Conservation (phyloP, 1,140 invertebrate species). For the Papilio xuthus region DNA sequence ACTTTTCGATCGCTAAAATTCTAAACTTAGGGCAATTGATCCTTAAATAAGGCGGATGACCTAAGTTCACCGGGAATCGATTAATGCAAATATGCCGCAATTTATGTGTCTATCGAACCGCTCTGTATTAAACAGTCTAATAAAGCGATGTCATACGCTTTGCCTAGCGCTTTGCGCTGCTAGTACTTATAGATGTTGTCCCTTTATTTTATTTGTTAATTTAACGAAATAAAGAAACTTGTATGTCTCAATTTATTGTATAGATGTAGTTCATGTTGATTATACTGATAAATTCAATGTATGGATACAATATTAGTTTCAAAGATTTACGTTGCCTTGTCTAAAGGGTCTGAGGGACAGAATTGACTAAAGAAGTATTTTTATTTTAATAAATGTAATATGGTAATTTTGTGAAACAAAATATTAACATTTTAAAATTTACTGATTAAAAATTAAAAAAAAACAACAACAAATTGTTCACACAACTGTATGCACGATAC, state of each 20-base stretch:
- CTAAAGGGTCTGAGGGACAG: neutral
- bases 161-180: neutral
- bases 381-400: neutral
- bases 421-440: slow-evolving; percentile 3
- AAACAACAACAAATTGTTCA: neutral
- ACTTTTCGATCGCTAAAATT: slow-evolving; percentile 14
- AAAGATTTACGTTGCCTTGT: too few species aligned
- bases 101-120: slow-evolving; percentile 10
- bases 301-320: too few species aligned
- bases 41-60: slow-evolving; percentile 14
- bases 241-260: too few species aligned
- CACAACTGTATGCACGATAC: neutral
- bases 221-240: neutral
- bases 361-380: neutral
- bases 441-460: neutral
- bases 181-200: neutral
- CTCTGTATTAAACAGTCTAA: neutral
- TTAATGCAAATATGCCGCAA: slow-evolving; percentile 22
- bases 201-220: too few species aligned
- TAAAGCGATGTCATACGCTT: neutral
- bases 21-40: neutral
- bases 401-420: neutral
- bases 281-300: too few species aligned
- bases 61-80: slow-evolving; percentile 22
- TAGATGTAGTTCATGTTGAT: too few species aligned